Base-by-base conservation (phyloP, 2,888 invertebrate genomes). In the Ormyrus thymus region DNA sequence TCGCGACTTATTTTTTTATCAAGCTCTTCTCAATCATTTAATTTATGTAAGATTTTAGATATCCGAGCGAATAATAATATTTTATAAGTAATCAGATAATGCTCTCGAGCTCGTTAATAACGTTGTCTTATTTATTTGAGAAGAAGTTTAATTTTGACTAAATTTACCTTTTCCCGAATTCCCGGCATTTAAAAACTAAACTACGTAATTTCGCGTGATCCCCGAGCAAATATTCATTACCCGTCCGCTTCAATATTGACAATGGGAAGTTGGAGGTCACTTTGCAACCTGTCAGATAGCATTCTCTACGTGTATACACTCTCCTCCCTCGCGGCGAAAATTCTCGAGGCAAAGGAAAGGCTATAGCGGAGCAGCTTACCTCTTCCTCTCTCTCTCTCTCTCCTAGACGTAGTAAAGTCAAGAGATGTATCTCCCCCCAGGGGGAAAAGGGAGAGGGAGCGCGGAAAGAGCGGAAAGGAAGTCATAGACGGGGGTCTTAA, bases 191-290 rank as follows among this genome's bases (percentile, higher is more conserved):
- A 29, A 29, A 29, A 29, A 29, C 29, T 29, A 29, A 29, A 29
- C 29, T 29, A 29, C 29, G 29, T 29, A 68, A 46, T 15, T 11
- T 5, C 1, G 11, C 7, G 7, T 53, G 64, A 10, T 70, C 55
- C n/a, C 15, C 10, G 7, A 64, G 48, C 71, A 77, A 72, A 77
- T 66, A 77, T 61, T 77, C 53, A 66, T 72, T 72, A 29, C 8
- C 53, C 6, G 5, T 7, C 6, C 43, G 15, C 72, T 72, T 55
- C 48, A 66, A 72, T 77, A 77, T 77, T 66, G 50, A 43, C 59
- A 29, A 9, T 66, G 9, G 65, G 51, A 59, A 71, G 65, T 77
- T 29, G 15, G 56, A 50, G 58, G 56, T 76, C 50, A 50, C 6
- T 48, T 53, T 46, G 13, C 29, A 50, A 46, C 48, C 48, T 69